A percentile compares a stretch with the other conserved stretches of the same genome.
These are phyloP conservation scores for Bovichtus diacanthus DNA, from an alignment of 2,797 vertebrate species.

Conservation along the genomic window DNA sequence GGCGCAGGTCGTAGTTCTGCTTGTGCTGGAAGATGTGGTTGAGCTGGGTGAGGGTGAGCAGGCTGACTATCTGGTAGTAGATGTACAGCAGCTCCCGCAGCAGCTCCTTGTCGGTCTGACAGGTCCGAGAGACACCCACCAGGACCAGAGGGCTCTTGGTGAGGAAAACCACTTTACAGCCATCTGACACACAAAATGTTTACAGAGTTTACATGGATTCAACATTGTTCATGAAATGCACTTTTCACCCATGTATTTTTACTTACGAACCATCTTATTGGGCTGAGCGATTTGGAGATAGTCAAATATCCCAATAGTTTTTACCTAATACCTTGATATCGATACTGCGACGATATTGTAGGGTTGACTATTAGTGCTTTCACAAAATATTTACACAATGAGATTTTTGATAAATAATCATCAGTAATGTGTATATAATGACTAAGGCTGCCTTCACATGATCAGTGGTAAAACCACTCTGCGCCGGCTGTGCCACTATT, in stretches of 20 bases:
- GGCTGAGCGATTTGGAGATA: no score
- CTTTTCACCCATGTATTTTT: not conserved
- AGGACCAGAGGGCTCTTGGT: slow-evolving; percentile 95
- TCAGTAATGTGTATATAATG: no score
- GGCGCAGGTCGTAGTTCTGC: slow-evolving; percentile 97
- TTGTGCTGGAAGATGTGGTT: slow-evolving; percentile 96
- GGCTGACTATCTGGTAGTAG: slow-evolving; percentile 98
- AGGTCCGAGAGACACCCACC: slow-evolving; percentile 92
- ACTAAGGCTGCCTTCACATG: no score
- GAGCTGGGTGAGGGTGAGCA: slow-evolving; percentile 96
- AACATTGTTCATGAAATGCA: not conserved
- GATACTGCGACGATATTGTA: no score
- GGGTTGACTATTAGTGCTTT: no score
- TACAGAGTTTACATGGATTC: slow-evolving; percentile 8
- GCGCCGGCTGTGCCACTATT: no score
- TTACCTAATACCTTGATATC: no score
- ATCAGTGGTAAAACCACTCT: no score
- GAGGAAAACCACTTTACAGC: slow-evolving; percentile 96
- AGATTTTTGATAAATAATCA: no score
- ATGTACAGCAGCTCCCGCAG: slow-evolving; percentile 96
- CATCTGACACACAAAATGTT: slow-evolving; percentile 83
- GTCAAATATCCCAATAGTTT: no score
- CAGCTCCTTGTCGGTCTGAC: slow-evolving; percentile 93
- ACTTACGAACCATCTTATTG: not conserved
- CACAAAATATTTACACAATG: no score